These are phyloP conservation scores for Epistrophe grossulariae DNA, from an alignment of 2,888 invertebrate genomes.

Conservation along the genomic window DNA sequence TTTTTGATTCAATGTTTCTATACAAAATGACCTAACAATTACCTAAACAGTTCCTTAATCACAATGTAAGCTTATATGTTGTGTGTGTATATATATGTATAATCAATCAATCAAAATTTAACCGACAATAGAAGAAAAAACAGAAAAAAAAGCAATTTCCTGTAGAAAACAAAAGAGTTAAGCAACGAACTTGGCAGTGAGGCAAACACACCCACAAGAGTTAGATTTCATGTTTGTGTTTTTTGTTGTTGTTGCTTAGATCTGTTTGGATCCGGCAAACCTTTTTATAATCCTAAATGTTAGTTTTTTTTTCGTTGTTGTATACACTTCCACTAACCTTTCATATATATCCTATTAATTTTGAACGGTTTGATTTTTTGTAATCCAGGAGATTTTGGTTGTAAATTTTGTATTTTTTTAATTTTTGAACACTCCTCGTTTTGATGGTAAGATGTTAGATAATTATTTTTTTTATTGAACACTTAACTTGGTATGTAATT, in stretches of 20 bases:
- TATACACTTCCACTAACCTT: constrained; percentile 68
- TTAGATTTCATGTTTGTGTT: constrained; percentile 6
- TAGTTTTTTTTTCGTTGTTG: constrained; percentile 20
- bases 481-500: constrained; percentile 54
- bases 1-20: constrained; percentile 2
- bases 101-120: constrained; percentile 70
- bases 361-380: constrained; percentile 50
- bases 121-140: constrained; percentile 42
- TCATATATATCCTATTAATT: constrained; percentile 72
- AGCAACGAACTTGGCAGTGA: constrained; percentile 68
- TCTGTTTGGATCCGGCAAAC: constrained; percentile 49
- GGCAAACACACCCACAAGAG: constrained; percentile 67
- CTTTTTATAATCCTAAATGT: constrained; percentile 51
- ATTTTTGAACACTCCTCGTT: constrained; percentile 55
- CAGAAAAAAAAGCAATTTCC: constrained; percentile 38
- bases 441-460: constrained; percentile 25
- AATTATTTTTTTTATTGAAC: constrained; percentile 33
- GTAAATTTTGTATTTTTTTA: constrained; percentile 22
- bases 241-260: constrained; percentile 14
- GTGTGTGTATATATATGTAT: constrained; percentile 50
- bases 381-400: constrained; percentile 56
- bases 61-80: constrained; percentile 47
- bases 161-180: constrained; percentile 70
- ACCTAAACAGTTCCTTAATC: constrained; percentile 56
- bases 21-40: constrained; percentile 62